Percentiles rank a stretch among this genome's conserved stretches.
Conservation (phyloP, 2,888 invertebrate species). For the Aricia artaxerxes region DNA sequence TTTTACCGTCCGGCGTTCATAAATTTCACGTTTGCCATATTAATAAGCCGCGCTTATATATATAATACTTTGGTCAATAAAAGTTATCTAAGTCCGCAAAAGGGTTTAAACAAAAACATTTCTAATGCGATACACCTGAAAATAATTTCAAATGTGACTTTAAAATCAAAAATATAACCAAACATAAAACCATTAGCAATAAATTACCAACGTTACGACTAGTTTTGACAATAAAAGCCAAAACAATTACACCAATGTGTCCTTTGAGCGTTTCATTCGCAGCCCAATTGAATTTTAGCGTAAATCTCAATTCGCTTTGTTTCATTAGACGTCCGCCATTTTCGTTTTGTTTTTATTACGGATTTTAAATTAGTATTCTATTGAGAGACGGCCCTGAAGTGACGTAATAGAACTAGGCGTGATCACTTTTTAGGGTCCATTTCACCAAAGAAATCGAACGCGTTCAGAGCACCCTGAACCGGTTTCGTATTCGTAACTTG, state of each 20-base stretch:
- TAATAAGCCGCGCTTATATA: no score
- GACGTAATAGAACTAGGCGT: not conserved
- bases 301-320: conserved; percentile 33
- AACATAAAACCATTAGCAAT: not conserved
- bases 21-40: no score
- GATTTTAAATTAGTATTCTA: conserved; percentile 19
- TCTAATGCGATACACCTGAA: no score
- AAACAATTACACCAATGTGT: conserved; percentile 28
- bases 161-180: not conserved
- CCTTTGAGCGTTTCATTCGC: conserved; percentile 31
- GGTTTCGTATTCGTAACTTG: no score
- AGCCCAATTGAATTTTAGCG: conserved; percentile 29
- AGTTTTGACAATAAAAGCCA: conserved; percentile 16
- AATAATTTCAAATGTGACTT: not conserved
- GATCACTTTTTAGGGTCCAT: not conserved
- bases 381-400: not conserved
- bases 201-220: not conserved
- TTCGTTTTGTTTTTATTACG: conserved; percentile 19
- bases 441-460: no score
- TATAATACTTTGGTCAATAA: no score
- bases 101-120: no score
- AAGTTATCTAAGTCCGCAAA: no score
- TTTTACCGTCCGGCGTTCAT: no score
- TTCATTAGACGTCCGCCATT: conserved; percentile 29
- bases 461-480: no score